phyloP scores from a whole-genome alignment of 1,140 invertebrate species.

The Ostrea denselamellosa region DNA sequence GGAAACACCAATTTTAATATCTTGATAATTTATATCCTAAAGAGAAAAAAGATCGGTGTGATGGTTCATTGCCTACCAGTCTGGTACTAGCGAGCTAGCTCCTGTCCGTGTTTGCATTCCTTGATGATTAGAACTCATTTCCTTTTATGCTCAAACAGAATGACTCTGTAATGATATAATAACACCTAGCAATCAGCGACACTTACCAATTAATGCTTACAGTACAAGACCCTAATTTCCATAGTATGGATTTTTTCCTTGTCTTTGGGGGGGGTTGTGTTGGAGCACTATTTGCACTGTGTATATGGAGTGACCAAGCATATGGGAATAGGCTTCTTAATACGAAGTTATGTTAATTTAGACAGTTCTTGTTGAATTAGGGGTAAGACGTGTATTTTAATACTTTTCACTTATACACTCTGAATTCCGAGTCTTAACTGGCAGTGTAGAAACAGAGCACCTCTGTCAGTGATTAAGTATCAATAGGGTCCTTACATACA shows the following conservation, averaged over 20 bases:
- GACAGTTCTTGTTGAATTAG: too few relatives aligned
- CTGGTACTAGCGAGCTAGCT: background rate
- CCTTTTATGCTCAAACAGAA: conserved; percentile 1
- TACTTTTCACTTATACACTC: too few relatives aligned
- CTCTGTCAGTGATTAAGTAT: too few relatives aligned
- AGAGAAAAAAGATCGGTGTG: background rate
- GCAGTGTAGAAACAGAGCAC: too few relatives aligned
- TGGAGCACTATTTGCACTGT: background rate
- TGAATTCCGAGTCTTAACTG: too few relatives aligned
- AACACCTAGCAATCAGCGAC: background rate
- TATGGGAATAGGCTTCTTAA: background rate
- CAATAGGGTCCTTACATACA: too few relatives aligned
- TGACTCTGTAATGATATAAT: background rate
- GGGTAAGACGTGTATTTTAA: too few relatives aligned
- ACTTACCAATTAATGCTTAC: background rate
- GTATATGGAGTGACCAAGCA: background rate
- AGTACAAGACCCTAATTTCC: background rate
- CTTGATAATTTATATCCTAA: background rate
- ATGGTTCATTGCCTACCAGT: background rate
- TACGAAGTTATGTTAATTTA: background rate
- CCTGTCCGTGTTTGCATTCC: background rate
- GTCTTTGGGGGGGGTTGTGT: background rate
- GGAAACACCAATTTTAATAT: background rate
- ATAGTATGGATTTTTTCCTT: background rate
- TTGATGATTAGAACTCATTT: background rate